A percentile compares a stretch with the other conserved stretches of the same genome.
phyloP scores from a whole-genome alignment of 2,888 invertebrate species.

The Drosophila affinis region DNA sequence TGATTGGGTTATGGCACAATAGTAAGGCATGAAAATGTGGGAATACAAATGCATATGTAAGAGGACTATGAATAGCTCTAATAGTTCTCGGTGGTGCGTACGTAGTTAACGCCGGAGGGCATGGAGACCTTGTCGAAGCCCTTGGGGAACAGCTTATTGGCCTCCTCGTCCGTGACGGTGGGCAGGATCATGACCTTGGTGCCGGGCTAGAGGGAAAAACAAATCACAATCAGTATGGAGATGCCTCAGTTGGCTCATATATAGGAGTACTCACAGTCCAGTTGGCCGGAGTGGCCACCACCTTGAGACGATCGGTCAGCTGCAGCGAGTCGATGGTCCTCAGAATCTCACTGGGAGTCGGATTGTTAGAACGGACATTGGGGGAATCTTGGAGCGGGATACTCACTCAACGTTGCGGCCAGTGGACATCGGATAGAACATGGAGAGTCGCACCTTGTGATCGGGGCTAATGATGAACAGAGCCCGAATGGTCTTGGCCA shows the following conservation, averaged over 20 bases:
- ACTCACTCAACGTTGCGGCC: constrained; percentile 94
- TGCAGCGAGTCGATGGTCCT: constrained; percentile 85
- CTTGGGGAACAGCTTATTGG: constrained; percentile 88
- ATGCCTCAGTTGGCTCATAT: constrained; percentile 89
- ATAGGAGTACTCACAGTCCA: constrained; percentile 87
- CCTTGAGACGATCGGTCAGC: constrained; percentile 87
- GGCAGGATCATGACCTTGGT: constrained; percentile 93
- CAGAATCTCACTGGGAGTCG: constrained; percentile 89
- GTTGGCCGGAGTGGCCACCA: constrained; percentile 45
- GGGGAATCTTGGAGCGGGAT: neutral
- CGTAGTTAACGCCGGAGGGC: constrained; percentile 91
- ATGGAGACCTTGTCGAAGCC: constrained; percentile 88
- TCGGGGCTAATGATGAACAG: constrained; percentile 93
- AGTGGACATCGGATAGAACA: constrained; percentile 93
- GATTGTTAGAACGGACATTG: neutral
- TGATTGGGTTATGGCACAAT: neutral
- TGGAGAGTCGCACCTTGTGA: constrained; percentile 90
- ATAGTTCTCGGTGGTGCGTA: constrained; percentile 89
- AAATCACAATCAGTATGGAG: constrained; percentile 88
- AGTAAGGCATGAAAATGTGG: neutral
- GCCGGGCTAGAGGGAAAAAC: constrained; percentile 85
- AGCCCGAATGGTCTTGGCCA: constrained; percentile 89
- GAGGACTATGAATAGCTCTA: constrained; percentile 68
- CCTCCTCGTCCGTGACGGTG: constrained; percentile 87
- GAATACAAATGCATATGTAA: neutral